phyloP scores from a whole-genome alignment of 1,140 invertebrate species.

The Trachymyrmex septentrionalis region DNA sequence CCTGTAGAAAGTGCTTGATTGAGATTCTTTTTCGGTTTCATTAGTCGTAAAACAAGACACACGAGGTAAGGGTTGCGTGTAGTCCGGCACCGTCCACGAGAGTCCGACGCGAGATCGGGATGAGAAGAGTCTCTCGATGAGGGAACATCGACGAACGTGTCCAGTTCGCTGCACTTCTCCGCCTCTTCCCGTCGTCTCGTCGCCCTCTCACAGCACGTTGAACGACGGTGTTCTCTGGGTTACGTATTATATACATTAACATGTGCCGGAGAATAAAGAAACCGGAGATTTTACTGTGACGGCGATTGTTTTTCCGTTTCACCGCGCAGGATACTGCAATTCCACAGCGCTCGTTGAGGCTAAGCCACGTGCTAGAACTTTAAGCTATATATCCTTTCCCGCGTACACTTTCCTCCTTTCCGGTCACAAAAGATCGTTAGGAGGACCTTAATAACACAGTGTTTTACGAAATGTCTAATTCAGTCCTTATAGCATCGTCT shows the following conservation, averaged over 20 bases:
- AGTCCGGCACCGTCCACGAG: conserved; percentile 44
- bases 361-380: conserved; percentile 48
- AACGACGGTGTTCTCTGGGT: conserved; percentile 40
- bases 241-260: conserved; percentile 67
- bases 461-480: conserved; percentile 62
- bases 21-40: conserved; percentile 76
- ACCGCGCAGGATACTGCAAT: conserved; percentile 69
- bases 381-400: conserved; percentile 17
- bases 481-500: conserved; percentile 59
- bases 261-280: conserved; percentile 47
- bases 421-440: conserved; percentile 21
- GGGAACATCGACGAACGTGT: conserved; percentile 8
- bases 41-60: conserved; percentile 85
- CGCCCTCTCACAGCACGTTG: conserved; percentile 36
- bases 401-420: conserved; percentile 25
- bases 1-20: conserved; percentile 85
- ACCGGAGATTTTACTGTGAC: conserved; percentile 53
- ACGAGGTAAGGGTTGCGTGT: conserved; percentile 82
- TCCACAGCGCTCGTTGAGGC: conserved; percentile 60
- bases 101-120: conserved; percentile 18
- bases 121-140: conserved; percentile 22
- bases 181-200: conserved; percentile 24
- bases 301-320: conserved; percentile 49
- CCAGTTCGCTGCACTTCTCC: conserved; percentile 15
- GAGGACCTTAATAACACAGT: conserved; percentile 65